Base-by-base conservation (phyloP, 1,140 invertebrate genomes). In the Temnothorax curvispinosus region DNA sequence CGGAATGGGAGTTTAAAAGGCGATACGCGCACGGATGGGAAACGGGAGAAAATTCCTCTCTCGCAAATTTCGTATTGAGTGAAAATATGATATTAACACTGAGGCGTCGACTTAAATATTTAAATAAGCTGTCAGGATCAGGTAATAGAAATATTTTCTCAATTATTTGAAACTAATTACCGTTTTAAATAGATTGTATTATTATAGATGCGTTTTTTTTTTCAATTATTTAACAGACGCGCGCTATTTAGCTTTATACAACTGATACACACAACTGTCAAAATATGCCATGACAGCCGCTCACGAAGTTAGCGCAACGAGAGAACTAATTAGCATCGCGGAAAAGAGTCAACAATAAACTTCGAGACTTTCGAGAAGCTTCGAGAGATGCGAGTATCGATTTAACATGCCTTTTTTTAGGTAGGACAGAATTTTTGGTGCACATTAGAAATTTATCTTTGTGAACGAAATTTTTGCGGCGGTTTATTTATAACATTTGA, bases 1-100 rank as follows among this genome's bases (percentile, higher is more conserved):
- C 62, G 88, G 52, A 21, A 80, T 75, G 87, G 87, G 77, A 90
- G 80, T 90, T 90, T 89, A 78, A 88, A 81, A 86, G 78, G 85
- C 82, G 82, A 86, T 88, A 88, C 60, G 58, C 52, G 52, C 77
- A 69, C 35, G 44, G 13, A 56, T 62, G 47, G 44, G 9, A 27
- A 41, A 76, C 44, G 18, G 38, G n/a, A 71, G 64, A 62, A 71
- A 44, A 75, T 75, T 84, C 38, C 38, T 75, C 54, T 75, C 41
- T 75, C 80, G 54, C 54, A 32, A 84, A 84, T 84, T 74, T 84
- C 54, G 18, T 62, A 84, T 84, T 60, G 54, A 75, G 54, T 84
- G 80, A 84, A 84, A 62, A 75, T 84, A 50, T 60, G 38, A 50
- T 58, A 84, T 75, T 38, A 84, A 13, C 47, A 8, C 11, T 8